Evolutionary conservation across 2,888 invertebrate genomes (phyloP), one percentile per base, ranked within the genome.

Genomic region (Anagyrus pseudococci): DNA sequence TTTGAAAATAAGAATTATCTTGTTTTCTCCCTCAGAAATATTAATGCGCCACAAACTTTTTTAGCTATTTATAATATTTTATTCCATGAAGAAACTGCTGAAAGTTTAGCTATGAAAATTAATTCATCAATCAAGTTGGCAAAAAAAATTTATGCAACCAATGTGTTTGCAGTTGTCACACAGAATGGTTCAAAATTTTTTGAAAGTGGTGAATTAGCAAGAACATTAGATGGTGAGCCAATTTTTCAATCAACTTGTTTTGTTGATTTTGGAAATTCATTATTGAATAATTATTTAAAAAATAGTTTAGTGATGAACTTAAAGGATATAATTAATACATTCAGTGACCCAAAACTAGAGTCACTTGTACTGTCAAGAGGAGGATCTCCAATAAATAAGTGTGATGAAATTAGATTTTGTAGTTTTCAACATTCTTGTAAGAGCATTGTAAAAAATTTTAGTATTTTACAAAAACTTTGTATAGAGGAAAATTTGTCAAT

Each of bases 371-470:
- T 40, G 4, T 15, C 20, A 22, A 20, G 22, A 20, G 53, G 53
- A 17, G 53, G 53, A 10, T 40, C 53, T 4, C 37, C 6, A 40
- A 19, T 53, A 41, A 19, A 23, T 20, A 53, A 53, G 15, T 48
- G 2, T 23, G 10, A 8, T 4, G 47, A 48, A 2, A 48, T n/a
- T 15, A 3, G 47, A 13, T 48, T 40, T 22, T 7, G 10, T 29
- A 7, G 10, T 29, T 29, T 29, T 29, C 29, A 10, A 29, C 6
- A 29, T 29, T 4, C 29, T 7, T 4, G 6, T 29, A 7, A 7
- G 29, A 29, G 29, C 10, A 29, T 29, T 29, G 4, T 29, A 29
- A 29, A 29, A 4, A 29, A 29, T 10, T 29, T 29, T 7, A 29
- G 29, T 29, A 29, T 10, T 7, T 29, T 29, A 29, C 29, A 29